Evolutionary conservation across 1,140 invertebrate species (phyloP).

Genomic region (Plectrocnemia conspersa): DNA sequence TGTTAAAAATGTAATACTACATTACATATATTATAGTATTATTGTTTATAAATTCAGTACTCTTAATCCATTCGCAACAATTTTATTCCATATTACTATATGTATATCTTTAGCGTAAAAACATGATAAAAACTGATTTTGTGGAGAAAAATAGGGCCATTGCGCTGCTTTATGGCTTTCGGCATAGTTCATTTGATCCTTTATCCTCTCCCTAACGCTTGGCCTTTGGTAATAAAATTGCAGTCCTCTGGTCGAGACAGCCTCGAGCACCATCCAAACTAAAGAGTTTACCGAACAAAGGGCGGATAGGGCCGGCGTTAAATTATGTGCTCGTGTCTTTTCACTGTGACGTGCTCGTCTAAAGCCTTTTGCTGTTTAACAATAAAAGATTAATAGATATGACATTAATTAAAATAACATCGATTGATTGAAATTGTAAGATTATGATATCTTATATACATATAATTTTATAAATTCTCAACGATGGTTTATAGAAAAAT

Average conservation of each 20-base stretch:
- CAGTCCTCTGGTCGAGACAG: neutral
- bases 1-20: no score
- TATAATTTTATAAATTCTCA: no score
- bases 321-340: no score
- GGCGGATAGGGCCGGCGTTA: neutral
- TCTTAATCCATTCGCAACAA: neutral
- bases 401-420: no score
- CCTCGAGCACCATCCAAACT: neutral
- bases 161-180: slow-evolving; percentile 1
- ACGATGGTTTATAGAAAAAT: no score
- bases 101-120: neutral
- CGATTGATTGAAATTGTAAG: no score
- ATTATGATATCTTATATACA: no score
- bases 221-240: slow-evolving; percentile 2
- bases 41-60: no score
- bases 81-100: neutral
- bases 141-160: neutral
- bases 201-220: neutral
- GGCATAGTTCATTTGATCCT: neutral
- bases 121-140: neutral
- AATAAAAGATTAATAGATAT: no score
- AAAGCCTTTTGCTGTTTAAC: no score
- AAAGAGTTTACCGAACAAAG: slow-evolving; percentile 8
- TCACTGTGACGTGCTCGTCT: no score
- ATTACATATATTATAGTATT: no score